These are phyloP conservation scores for Acleris literana DNA, from an alignment of 2,888 invertebrate genomes.

Conservation along the genomic window DNA sequence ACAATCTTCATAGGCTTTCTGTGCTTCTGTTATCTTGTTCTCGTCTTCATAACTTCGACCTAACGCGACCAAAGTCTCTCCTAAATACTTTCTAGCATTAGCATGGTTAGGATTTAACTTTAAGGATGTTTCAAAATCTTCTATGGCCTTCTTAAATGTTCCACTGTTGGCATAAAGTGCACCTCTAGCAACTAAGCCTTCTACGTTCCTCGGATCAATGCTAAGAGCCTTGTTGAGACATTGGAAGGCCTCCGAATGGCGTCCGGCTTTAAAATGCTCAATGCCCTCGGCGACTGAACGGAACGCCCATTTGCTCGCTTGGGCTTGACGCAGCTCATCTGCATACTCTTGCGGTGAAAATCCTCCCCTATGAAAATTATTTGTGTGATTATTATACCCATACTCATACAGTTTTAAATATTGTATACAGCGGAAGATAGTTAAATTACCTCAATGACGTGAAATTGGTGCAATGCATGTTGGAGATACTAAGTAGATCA, in stretches of 20 bases:
- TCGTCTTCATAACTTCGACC: constrained; percentile 95
- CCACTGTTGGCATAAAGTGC: constrained; percentile 97
- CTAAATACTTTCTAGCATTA: constrained; percentile 96
- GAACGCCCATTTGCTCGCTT: constrained; percentile 97
- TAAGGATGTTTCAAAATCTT: constrained; percentile 96
- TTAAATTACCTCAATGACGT: constrained; percentile 85
- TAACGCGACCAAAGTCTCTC: constrained; percentile 94
- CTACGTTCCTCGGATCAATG: constrained; percentile 95
- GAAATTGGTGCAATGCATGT: constrained; percentile 88
- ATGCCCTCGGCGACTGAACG: constrained; percentile 97
- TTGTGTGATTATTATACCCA: neutral
- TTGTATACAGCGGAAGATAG: neutral
- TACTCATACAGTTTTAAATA: neutral
- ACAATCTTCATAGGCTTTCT: constrained; percentile 93
- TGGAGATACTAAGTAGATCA: constrained; percentile 88
- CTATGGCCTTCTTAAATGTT: constrained; percentile 95
- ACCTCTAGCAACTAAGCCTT: constrained; percentile 95
- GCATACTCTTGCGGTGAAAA: constrained; percentile 93
- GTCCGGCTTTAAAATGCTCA: constrained; percentile 95
- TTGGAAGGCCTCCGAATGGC: constrained; percentile 97
- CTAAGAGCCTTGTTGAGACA: constrained; percentile 96
- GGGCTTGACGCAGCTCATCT: constrained; percentile 92
- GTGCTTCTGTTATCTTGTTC: constrained; percentile 92
- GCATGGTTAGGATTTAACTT: constrained; percentile 94
- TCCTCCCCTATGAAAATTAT: constrained; percentile 81